phyloP scores from a whole-genome alignment of 1,140 invertebrate genomes.

The Neodiprion fabricii region DNA sequence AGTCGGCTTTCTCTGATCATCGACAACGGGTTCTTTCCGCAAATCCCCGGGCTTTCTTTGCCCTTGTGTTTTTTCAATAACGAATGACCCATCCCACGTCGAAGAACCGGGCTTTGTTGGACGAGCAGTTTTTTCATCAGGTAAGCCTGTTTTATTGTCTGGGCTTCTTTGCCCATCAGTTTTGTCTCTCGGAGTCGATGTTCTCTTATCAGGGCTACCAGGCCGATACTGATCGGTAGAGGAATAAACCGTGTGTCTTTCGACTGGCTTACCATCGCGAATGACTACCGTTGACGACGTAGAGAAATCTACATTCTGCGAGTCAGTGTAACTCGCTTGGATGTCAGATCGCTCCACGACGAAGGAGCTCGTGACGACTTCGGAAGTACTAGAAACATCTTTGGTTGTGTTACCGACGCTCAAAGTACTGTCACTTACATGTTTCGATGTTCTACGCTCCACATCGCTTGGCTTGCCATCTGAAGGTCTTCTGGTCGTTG shows the following conservation, averaged over 20 bases:
- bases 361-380: slow-evolving; percentile 32
- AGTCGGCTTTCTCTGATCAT: background rate
- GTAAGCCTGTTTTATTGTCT: slow-evolving; percentile 8
- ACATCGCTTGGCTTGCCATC: slow-evolving; percentile 8
- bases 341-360: slow-evolving; percentile 35
- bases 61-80: slow-evolving; percentile 17
- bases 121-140: slow-evolving; percentile 14
- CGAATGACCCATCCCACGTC: slow-evolving; percentile 19
- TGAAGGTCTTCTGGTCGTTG: background rate
- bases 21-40: background rate
- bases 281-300: slow-evolving; percentile 41
- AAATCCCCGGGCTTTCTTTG: slow-evolving; percentile 10
- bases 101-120: slow-evolving; percentile 1
- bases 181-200: background rate
- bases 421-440: background rate
- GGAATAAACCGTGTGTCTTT: slow-evolving; percentile 8
- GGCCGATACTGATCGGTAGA: background rate
- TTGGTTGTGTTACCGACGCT: background rate
- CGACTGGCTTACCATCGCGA: slow-evolving; percentile 43
- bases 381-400: slow-evolving; percentile 32
- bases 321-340: slow-evolving; percentile 39
- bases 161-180: slow-evolving; percentile 10
- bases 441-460: background rate
- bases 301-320: slow-evolving; percentile 37
- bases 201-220: background rate